These are phyloP conservation scores for Ceratina calcarata DNA, from an alignment of 1,140 invertebrate species.

Conservation along the genomic window DNA sequence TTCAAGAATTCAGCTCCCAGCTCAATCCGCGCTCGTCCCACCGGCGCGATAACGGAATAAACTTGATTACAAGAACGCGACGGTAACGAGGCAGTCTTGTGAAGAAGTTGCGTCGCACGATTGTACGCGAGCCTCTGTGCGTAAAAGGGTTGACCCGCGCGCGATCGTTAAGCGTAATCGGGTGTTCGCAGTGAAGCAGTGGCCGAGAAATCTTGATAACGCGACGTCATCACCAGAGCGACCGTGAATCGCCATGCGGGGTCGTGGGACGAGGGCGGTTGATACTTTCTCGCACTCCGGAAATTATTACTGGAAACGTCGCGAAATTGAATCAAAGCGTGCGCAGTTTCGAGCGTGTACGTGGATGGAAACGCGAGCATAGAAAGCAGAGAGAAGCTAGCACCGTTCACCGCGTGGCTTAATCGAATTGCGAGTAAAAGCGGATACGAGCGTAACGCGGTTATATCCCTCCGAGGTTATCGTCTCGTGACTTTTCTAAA, in stretches of 20 bases:
- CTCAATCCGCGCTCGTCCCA: background rate
- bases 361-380: conserved; percentile 14
- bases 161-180: conserved; percentile 32
- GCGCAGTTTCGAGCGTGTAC: conserved; percentile 35
- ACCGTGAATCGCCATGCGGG: conserved; percentile 2
- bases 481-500: conserved; percentile 30
- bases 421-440: conserved; percentile 31
- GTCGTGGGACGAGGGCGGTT: background rate
- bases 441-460: conserved; percentile 17
- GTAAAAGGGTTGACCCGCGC: background rate
- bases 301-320: conserved; percentile 50
- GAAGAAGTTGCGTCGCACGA: background rate
- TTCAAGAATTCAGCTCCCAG: background rate
- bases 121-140: background rate
- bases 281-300: conserved; percentile 41
- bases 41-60: background rate
- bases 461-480: conserved; percentile 30
- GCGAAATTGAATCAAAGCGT: conserved; percentile 48
- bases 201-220: conserved; percentile 36
- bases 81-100: too few species aligned
- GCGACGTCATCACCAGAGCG: conserved; percentile 1
- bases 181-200: conserved; percentile 29
- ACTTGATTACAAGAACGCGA: background rate
- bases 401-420: background rate
- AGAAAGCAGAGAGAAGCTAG: too few species aligned